Evolutionary conservation across 1,140 invertebrate species (phyloP).

Genomic region (Leptonema lineaticorne): DNA sequence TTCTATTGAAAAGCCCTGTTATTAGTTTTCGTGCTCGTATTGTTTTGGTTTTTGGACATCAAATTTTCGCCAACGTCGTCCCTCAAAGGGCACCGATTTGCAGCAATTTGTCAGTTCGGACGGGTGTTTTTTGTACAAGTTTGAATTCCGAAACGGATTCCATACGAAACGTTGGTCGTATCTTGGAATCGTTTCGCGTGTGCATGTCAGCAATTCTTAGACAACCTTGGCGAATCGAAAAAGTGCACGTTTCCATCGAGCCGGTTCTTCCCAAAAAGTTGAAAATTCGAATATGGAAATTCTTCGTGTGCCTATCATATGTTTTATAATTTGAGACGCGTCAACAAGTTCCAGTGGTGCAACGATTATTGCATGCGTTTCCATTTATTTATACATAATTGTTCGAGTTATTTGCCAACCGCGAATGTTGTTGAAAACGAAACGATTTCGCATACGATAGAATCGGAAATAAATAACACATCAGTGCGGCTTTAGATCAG

Average conservation of each 20-base stretch:
- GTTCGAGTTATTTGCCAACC: too few relatives aligned
- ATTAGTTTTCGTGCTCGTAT: too few relatives aligned
- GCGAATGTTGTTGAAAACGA: too few relatives aligned
- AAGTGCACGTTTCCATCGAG: background rate
- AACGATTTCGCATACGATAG: slow-evolving; percentile 1
- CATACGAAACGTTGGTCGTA: too few relatives aligned
- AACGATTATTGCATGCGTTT: too few relatives aligned
- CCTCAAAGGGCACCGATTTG: slow-evolving; percentile 18
- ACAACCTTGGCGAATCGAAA: background rate
- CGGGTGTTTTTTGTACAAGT: slow-evolving; percentile 3
- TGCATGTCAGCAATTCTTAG: background rate
- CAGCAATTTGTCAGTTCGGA: slow-evolving; percentile 22
- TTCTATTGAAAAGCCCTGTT: too few relatives aligned
- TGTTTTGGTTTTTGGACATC: slow-evolving; percentile 17
- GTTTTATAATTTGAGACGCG: too few relatives aligned
- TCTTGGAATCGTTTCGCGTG: background rate
- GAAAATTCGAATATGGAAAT: too few relatives aligned
- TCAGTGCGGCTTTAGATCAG: background rate
- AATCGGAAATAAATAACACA: slow-evolving; percentile 9
- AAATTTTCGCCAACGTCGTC: slow-evolving; percentile 17
- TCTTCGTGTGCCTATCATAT: background rate
- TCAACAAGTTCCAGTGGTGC: too few relatives aligned
- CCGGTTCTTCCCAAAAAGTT: too few relatives aligned
- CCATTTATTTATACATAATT: too few relatives aligned
- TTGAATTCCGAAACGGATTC: background rate